Base-by-base conservation (phyloP, 2,797 vertebrate genomes). In the Pteropus rufus region DNA sequence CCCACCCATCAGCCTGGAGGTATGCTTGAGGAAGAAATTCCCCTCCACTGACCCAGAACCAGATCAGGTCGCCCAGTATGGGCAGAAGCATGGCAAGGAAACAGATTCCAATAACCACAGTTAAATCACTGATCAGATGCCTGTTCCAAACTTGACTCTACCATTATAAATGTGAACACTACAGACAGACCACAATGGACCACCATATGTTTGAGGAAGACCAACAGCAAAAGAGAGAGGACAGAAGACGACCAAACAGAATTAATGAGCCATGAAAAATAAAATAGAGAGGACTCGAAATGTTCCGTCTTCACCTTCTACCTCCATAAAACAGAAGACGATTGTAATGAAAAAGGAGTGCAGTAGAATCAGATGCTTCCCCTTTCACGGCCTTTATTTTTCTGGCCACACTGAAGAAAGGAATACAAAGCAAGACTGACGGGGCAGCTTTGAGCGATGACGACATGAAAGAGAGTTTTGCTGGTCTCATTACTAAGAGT, bases 21-120 rank as follows among this genome's bases (percentile, higher is more conserved):
- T 58, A 52, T 23, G 24, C 64, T 15, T 24, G 10, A 89, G 67
- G 31, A 95, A 77, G 76, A 97, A 95, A 93, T 91, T 36, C 15
- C 80, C 91, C 34, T 9, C 19, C 52, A 49, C 58, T 97, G 85
- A 92, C 89, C 95, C 0, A 12, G 72, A 91, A 93, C 72, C 58
- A 58, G 58, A 89, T 64, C 85, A 65, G 15, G 64, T 82, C 19
- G 14, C 56, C 64, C 49, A 44, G 39, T 31, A 7, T 31, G 29
- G 62, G 11, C 31, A 76, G 44, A 90, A 39, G 41, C 56, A 31
- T 0, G 0, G 29, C 24, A 58, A 15, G 73, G 54, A 80, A 83
- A 83, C 39, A 72, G 49, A 64, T 49, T 79, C 80, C 60, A 64
- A 94, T 41, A 88, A n/a, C 16, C 49, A 5, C 21, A 76, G n/a